Base-by-base conservation (phyloP, 2,888 invertebrate species). In the Seira ritae region DNA sequence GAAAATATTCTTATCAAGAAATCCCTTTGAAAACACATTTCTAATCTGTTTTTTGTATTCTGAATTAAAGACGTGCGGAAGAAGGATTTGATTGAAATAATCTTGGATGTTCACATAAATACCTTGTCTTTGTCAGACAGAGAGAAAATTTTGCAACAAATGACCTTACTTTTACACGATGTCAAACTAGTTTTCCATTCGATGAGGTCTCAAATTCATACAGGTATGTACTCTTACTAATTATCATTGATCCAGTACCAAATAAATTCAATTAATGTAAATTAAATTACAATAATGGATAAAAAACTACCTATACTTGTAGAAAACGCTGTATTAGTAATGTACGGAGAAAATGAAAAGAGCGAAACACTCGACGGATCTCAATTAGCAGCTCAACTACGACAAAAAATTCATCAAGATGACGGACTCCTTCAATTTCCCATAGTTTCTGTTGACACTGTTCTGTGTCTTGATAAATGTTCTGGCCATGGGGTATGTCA, bases 401-500 rank as follows among this genome's bases (percentile, higher is more conserved):
- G 94, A 87, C 92, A 93, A 87, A 95, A 95, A 90, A 91, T 96
- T 17, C 92, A 93, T 85, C 93, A 94, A 80, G 95, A 95, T 90
- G 94, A 94, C 1, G 93, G 94, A 17, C 92, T 96, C 15, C 91
- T 96, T 62, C 94, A 94, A 90, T 92, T 95, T 86, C 94, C 94
- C n/a, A 94, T 96, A 46, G 93, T 94, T 22, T 94, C 93, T 87
- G 93, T 97, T 76, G 95, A 97, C 89, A 96, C 97, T 0, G 93
- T 94, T 46, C 93, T 97, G 79, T 98, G 98, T 90, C 97, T 98
- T 90, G 97, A 97, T 91, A 93, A 95, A 91, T 98, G 98, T 91
- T 97, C 97, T 55, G 95, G 92, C 6, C 98, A 98, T 91, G 98
- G 98, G 74, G 93, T 93, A 46, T 98, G 98, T 91, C 95, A 97